phyloP scores from a whole-genome alignment of 2,888 invertebrate genomes.

The Drosophila multiciliata region DNA sequence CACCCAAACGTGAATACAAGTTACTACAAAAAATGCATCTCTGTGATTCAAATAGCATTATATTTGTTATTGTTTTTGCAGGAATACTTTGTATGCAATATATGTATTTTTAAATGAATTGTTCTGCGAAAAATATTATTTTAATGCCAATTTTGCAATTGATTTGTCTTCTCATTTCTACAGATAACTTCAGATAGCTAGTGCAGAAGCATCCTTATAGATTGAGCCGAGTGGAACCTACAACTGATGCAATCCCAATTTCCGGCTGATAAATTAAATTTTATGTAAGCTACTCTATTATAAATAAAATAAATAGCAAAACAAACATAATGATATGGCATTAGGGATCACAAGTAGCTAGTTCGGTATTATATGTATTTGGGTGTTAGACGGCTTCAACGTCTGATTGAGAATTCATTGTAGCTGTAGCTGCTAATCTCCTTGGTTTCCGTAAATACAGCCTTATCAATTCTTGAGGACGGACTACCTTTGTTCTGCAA shows the following conservation, averaged over 20 bases:
- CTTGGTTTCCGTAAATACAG: slow-evolving; percentile 88
- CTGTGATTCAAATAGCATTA: slow-evolving; percentile 35
- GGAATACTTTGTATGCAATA: not conserved
- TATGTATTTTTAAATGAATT: not conserved
- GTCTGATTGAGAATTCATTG: slow-evolving; percentile 86
- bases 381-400: slow-evolving; percentile 40
- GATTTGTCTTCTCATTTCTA: not conserved
- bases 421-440: slow-evolving; percentile 86
- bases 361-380: not conserved
- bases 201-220: not conserved
- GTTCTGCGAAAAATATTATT: not conserved
- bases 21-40: slow-evolving; percentile 62
- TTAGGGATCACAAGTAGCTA: not conserved
- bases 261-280: not conserved
- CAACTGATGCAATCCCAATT: not conserved
- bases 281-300: not conserved
- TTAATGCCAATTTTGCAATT: not conserved
- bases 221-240: not conserved
- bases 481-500: slow-evolving; percentile 90
- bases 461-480: slow-evolving; percentile 89
- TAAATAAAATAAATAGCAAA: slow-evolving; percentile 7
- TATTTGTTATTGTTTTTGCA: slow-evolving; percentile 46
- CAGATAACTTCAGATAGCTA: not conserved
- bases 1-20: slow-evolving; percentile 37
- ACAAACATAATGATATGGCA: not conserved